Percentiles rank a stretch among this genome's conserved stretches.
Conservation (phyloP, 2,888 invertebrate species). For the Mythimna loreyi region DNA sequence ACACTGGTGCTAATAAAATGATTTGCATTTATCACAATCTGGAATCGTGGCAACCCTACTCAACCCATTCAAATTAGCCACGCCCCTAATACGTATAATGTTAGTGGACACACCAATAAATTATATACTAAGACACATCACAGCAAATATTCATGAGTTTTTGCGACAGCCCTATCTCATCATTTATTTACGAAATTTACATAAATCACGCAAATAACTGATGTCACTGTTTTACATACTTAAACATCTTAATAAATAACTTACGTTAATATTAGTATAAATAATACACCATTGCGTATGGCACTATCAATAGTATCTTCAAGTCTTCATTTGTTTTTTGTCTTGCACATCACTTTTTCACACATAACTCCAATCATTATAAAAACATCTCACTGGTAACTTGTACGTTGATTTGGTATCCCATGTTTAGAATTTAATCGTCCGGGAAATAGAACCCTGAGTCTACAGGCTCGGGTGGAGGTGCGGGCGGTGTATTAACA, state of each 20-base stretch:
- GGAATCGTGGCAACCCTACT: background rate
- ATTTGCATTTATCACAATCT: conserved; percentile 5
- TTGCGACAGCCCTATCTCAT: conserved; percentile 10
- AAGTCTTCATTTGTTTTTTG: conserved; percentile 27
- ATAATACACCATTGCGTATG: conserved; percentile 52
- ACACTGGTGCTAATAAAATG: background rate
- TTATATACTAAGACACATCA: conserved; percentile 23
- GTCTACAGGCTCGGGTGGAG: background rate
- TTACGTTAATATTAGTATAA: conserved; percentile 32
- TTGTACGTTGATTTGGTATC: background rate
- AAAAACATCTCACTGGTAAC: conserved; percentile 54
- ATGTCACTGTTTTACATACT: conserved; percentile 25
- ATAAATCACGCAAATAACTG: conserved; percentile 14
- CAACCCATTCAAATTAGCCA: background rate
- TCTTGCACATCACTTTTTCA: conserved; percentile 30
- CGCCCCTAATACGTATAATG: conserved; percentile 3
- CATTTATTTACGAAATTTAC: conserved; percentile 19
- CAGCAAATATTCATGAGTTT: conserved; percentile 18
- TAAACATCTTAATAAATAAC: conserved; percentile 31
- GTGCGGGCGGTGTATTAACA: background rate
- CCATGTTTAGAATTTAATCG: conserved; percentile 46
- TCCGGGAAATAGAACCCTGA: conserved; percentile 65
- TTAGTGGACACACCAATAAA: conserved; percentile 41
- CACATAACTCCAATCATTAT: conserved; percentile 10
- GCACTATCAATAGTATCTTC: conserved; percentile 39